Evolutionary conservation across 2,797 vertebrate genomes (phyloP), one percentile per base, ranked within the genome.

Genomic region (Erethizon dorsatum): DNA sequence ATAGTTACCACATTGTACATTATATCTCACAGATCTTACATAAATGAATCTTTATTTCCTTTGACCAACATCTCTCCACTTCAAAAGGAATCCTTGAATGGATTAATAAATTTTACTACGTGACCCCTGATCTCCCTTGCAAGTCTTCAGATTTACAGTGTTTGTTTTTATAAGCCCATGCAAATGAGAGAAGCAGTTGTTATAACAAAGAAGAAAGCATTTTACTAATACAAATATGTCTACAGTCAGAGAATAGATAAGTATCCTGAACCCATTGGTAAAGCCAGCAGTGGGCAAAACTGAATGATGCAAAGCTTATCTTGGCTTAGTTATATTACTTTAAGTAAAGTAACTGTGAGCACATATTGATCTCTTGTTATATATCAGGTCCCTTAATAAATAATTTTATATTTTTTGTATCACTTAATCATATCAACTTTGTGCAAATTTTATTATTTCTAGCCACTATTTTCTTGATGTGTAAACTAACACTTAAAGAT

Each of bases 171-270:
- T 78, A 92, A 94, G 73, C 65, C 37, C 45, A 67, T 37, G 41
- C 45, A 79, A 89, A 92, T 90, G 80, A 83, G 41, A 91, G 83
- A 96, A 78, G n/a, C 54, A 82, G 63, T 95, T 90, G 50, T 85
- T 85, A 77, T 41, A 63, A 63, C 28, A n/a, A 86, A 47, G 18
- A 86, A 31, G 47, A 88, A 80, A 67, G 20, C 14, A 75, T 69
- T 5, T 79, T 50, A 47, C 61, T 79, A n/a, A 3, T 61, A 69
- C 12, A 73, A 73, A 82, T 79, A 13, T 52, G 24, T 87, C 41
- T 83, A 18, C 8, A 28, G 24, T 87, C 14, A 33, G 41, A 31
- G 18, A 94, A 89, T 7, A 91, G 79, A 50, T 56, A 57, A 85
- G 20, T 54, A 10, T 90, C n/a, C 33, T 37, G 15, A 69, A 20